A percentile compares a stretch with the other conserved stretches of the same genome.
These are phyloP conservation scores for Bambusicola thoracicus DNA, from an alignment of 2,113 vertebrate genomes.

Conservation along the genomic window DNA sequence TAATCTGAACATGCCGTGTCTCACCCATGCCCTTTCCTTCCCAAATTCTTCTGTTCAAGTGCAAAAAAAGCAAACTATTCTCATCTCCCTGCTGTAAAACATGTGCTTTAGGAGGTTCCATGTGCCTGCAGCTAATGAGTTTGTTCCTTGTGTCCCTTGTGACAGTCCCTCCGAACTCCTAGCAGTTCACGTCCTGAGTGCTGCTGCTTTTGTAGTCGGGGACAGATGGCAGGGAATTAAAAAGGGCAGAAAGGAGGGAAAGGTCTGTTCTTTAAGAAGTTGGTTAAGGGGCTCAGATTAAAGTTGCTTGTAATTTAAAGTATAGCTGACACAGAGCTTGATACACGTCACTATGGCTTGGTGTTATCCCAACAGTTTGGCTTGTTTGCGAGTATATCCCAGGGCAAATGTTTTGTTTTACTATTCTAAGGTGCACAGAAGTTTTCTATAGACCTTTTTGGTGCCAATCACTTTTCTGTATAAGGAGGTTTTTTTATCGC, in stretches of 20 bases:
- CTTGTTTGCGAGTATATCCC: neutral
- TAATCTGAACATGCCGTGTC: neutral
- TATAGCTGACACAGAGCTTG: neutral
- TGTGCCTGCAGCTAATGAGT: neutral
- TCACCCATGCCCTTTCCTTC: neutral
- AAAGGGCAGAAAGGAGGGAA: neutral
- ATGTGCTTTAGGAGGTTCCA: accelerated
- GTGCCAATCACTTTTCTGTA: neutral
- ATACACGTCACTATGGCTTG: neutral
- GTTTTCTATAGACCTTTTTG: neutral
- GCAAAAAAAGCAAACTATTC: neutral
- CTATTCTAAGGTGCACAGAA: neutral
- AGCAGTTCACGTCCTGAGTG: neutral
- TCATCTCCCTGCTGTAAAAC: neutral
- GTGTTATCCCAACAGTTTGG: neutral
- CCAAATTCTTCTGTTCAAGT: neutral
- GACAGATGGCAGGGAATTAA: neutral
- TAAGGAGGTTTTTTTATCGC: neutral
- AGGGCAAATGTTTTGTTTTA: neutral
- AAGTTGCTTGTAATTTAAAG: neutral
- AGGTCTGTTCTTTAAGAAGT: neutral
- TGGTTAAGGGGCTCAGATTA: neutral
- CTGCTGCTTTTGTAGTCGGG: neutral
- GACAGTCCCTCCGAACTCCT: neutral
- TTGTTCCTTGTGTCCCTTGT: neutral